phyloP scores from a whole-genome alignment of 2,888 invertebrate genomes.

The Branchipolynoe longqiensis region DNA sequence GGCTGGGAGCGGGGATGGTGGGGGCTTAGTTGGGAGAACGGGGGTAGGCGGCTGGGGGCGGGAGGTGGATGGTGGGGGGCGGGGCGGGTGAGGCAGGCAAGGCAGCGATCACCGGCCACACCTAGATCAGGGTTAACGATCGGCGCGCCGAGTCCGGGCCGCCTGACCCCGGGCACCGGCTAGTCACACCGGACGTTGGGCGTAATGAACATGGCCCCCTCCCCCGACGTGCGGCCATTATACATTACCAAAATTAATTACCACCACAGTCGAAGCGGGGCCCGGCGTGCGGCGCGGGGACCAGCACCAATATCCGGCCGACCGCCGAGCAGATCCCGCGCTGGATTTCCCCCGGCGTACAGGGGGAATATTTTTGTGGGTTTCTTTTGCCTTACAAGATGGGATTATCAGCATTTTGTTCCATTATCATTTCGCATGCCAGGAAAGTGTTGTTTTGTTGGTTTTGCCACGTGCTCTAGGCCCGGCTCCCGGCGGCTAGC shows the following conservation, averaged over 20 bases:
- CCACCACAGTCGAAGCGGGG: not conserved
- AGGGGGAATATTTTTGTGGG: slow-evolving; percentile 1
- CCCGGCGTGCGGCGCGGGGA: not conserved
- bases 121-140: slow-evolving; percentile 7
- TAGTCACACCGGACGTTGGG: slow-evolving; percentile 5
- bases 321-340: not conserved
- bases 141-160: not conserved
- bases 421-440: not conserved
- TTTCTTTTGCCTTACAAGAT: not conserved
- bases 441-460: too few relatives aligned
- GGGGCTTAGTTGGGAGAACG: not conserved
- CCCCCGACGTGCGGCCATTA: not conserved
- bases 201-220: not conserved
- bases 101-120: not conserved
- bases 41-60: not conserved
- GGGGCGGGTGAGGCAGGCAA: not conserved
- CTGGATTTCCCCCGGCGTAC: slow-evolving; percentile 6
- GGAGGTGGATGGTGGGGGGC: not conserved
- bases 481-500: too few relatives aligned
- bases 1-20: not conserved
- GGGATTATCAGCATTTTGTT: slow-evolving; percentile 10
- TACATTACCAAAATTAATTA: slow-evolving; percentile 45
- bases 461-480: too few relatives aligned
- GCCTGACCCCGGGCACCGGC: not conserved
- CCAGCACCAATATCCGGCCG: slow-evolving; percentile 19